phyloP scores from a whole-genome alignment of 2,797 vertebrate genomes.

The Paedocypris micromegethes region DNA sequence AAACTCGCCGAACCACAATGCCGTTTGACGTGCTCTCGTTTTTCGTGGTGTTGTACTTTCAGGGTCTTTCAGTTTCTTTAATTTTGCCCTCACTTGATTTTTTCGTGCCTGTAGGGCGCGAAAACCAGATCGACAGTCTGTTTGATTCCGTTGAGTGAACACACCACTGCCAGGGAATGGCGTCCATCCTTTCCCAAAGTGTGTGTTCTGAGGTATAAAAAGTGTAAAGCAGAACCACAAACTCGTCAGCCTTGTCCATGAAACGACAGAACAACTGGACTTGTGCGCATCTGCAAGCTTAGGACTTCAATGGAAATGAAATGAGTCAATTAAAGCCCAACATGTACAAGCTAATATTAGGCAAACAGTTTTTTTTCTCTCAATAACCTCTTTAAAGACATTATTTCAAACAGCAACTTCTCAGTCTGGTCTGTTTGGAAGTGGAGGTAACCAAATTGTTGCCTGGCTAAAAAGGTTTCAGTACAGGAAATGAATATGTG shows the following conservation, averaged over 20 bases:
- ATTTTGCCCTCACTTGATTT: not conserved
- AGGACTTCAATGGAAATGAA: too few relatives aligned
- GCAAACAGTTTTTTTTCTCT: too few relatives aligned
- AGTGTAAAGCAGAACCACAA: too few relatives aligned
- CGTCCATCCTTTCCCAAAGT: not conserved
- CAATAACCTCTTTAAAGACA: too few relatives aligned
- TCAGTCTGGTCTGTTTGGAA: not conserved
- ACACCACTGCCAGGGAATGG: not conserved
- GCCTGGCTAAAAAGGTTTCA: not conserved
- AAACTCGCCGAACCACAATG: not conserved
- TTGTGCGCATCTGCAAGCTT: too few relatives aligned
- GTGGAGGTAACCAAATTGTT: slow-evolving; percentile 16
- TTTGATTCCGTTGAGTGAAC: not conserved
- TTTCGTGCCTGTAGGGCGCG: not conserved
- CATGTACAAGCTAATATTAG: too few relatives aligned
- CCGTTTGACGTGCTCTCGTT: not conserved
- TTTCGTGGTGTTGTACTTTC: not conserved
- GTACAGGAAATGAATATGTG: slow-evolving; percentile 42
- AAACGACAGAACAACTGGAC: too few relatives aligned
- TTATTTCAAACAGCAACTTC: not conserved
- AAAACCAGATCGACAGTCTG: not conserved
- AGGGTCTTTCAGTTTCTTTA: not conserved
- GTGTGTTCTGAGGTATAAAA: too few relatives aligned
- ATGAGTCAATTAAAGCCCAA: too few relatives aligned
- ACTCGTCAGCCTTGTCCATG: too few relatives aligned